Evolutionary conservation across 1,140 invertebrate species (phyloP), one percentile per base, ranked within the genome.

Genomic region (Caenorhabditis remanei): DNA sequence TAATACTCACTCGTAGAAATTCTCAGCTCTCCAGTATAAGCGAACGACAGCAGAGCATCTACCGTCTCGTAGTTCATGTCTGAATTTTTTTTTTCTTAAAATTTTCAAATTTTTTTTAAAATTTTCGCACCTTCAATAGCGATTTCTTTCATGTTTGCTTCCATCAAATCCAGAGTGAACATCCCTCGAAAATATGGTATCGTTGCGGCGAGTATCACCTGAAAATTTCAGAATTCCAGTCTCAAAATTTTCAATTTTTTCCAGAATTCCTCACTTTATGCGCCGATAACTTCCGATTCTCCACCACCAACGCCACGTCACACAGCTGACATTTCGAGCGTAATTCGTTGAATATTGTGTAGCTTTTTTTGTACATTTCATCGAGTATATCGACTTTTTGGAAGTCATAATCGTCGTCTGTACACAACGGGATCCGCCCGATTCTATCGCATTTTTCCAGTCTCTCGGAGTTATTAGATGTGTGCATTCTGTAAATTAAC

Each of bases 101-200:
- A 85, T 5, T 43, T 41, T 53, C 50, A 40, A 14, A 79, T 21
- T 67, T 58, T 32, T 32, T 2, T 85, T n/a, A 16, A 40, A 50
- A 85, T n/a, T 86, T 88, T 19, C 19, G 24, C 56, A 89, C 88
- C 96, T 92, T 96, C 95, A 93, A 97, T 95, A 75, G 94, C 95
- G 58, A 97, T 96, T 92, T 96, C 96, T 91, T 95, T 95, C 91
- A 96, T 95, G 89, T 95, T 95, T 88, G 95, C 95, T 93, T 97
- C 96, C 0, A 95, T 94, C 96, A 97, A 96, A 92, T 97, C 96
- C 93, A 96, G 95, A 19, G 96, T 95, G 93, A 97, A 97, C 96
- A 97, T 97, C 19, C 95, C 96, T 93, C 96, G 95, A 93, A 97
- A 97, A 93, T 97, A 97, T n/a, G 96, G 96, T 92, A 97, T 96